Conservation (phyloP, 2,113 vertebrate species). For the Fulica atra region DNA sequence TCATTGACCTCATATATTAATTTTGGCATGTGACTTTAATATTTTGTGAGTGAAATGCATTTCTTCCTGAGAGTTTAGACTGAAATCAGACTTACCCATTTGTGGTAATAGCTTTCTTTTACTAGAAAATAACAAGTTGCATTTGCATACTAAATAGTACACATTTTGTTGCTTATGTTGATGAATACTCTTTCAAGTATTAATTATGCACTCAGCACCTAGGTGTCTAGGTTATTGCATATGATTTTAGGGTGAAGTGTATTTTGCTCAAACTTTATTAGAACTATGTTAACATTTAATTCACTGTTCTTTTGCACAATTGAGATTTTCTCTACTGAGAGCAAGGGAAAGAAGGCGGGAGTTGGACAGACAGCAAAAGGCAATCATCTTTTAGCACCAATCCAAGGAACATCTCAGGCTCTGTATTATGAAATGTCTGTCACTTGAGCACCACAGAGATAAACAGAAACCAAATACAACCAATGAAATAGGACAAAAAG, state of each 20-base stretch:
- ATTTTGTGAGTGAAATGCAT: not conserved
- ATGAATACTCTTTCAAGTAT: not conserved
- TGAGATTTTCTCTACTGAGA: not conserved
- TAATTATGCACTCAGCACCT: not conserved
- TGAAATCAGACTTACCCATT: not conserved
- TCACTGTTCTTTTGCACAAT: not conserved
- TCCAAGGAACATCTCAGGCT: not conserved
- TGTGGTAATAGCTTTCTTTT: not conserved
- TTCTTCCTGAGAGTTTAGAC: not conserved
- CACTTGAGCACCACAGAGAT: not conserved
- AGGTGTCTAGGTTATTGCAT: not conserved
- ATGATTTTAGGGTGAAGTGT: not conserved
- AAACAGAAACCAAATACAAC: not conserved
- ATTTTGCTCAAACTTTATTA: not conserved
- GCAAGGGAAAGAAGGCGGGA: not conserved
- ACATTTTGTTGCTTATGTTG: not conserved
- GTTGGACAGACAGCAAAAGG: not conserved
- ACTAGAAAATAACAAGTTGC: not conserved
- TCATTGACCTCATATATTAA: not conserved
- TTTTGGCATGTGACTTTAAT: not conserved
- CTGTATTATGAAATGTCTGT: not conserved
- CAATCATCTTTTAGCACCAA: not conserved
- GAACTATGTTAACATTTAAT: not conserved
- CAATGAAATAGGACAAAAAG: not conserved
- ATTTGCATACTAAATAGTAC: not conserved